A percentile compares a stretch with the other conserved stretches of the same genome.
Conservation (phyloP, 2,113 vertebrate species). For the Syngnathoides biaculeatus region DNA sequence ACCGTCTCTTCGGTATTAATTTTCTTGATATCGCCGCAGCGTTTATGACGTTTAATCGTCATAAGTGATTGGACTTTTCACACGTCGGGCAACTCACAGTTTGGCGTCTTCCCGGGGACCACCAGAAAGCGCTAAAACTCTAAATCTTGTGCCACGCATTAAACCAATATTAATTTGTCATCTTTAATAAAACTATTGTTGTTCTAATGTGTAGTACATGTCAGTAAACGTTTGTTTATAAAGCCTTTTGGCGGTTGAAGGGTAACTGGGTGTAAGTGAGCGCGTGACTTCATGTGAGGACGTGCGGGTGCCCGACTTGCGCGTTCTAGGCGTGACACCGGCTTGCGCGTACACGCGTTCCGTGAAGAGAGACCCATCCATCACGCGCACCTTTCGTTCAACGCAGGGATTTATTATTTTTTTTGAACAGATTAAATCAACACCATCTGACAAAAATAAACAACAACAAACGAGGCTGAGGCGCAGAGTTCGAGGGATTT, state of each 20-base stretch:
- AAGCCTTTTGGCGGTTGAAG: neutral
- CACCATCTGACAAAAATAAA: neutral
- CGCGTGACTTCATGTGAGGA: constrained; percentile 48
- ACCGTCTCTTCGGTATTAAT: neutral
- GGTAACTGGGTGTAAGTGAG: neutral
- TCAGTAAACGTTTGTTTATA: neutral
- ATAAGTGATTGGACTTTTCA: neutral
- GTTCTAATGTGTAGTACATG: neutral
- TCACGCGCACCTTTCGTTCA: constrained; percentile 13
- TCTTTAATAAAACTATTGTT: neutral
- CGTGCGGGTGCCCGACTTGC: constrained; percentile 13
- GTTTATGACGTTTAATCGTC: neutral
- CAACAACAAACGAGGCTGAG: neutral
- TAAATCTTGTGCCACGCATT: neutral
- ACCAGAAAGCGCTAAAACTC: neutral
- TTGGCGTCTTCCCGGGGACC: neutral
- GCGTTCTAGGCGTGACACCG: constrained; percentile 43
- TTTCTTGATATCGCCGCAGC: neutral
- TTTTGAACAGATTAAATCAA: constrained; percentile 30
- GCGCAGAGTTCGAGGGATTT: neutral
- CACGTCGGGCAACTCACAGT: neutral
- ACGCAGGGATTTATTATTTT: neutral
- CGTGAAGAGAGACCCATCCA: neutral
- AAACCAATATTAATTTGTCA: neutral
- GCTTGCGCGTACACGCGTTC: constrained; percentile 47